Conservation (phyloP, 2,113 vertebrate species). For the Maccullochella peelii region DNA sequence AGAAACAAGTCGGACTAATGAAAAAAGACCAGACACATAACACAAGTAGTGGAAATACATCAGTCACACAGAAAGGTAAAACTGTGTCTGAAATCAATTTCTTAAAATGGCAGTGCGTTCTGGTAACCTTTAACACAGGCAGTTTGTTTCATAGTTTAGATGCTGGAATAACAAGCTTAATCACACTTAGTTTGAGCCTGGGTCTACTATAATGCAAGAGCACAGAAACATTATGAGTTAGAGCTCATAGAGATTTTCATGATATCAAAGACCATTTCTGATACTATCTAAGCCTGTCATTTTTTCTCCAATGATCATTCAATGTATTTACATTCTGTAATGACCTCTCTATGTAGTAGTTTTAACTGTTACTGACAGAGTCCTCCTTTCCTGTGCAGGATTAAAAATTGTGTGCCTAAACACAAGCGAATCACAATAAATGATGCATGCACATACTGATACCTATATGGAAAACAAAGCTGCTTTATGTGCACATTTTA, state of each 20-base stretch:
- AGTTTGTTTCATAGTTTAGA: neutral
- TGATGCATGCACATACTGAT: neutral
- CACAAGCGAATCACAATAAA: neutral
- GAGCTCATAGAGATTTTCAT: neutral
- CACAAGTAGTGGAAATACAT: slow-evolving; percentile 1
- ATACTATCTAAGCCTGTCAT: too few species aligned
- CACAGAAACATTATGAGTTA: too few species aligned
- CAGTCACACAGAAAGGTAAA: neutral
- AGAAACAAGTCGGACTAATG: neutral
- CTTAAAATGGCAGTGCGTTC: slow-evolving; percentile 3
- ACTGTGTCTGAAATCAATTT: neutral
- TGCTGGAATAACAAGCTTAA: neutral
- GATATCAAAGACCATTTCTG: neutral
- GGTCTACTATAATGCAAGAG: neutral
- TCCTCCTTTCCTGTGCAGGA: neutral
- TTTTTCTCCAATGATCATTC: neutral
- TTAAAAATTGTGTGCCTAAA: neutral
- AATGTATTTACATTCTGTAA: neutral
- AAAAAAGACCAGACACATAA: slow-evolving; percentile 8
- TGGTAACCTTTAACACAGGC: neutral
- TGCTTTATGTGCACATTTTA: neutral
- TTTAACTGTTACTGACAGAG: neutral
- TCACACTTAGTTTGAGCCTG: neutral
- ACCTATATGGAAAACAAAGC: neutral
- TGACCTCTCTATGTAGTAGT: neutral